A percentile compares a stretch with the other conserved stretches of the same genome.
Evolutionary conservation across 2,888 invertebrate species (phyloP).

Genomic region (Halocaridina rubra): DNA sequence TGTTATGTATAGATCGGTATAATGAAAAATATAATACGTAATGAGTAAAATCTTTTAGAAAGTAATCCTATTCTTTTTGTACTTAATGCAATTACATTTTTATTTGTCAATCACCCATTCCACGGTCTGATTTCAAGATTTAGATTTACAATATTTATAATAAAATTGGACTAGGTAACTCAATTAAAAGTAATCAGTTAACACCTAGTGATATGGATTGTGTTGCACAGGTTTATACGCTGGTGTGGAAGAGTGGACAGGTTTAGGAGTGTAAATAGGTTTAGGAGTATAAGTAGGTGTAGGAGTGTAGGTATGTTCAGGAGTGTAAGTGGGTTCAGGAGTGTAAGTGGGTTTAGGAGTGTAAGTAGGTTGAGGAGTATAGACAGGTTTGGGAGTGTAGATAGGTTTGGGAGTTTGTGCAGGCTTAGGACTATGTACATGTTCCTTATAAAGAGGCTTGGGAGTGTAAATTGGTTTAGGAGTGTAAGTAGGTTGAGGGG

Average conservation of each 20-base stretch:
- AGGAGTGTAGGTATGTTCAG: slow-evolving; percentile 13
- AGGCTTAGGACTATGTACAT: slow-evolving; percentile 1
- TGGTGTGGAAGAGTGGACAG: neutral
- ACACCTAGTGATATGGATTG: too few relatives aligned
- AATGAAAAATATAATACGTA: too few relatives aligned
- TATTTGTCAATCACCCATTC: too few relatives aligned
- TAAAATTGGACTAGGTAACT: too few relatives aligned
- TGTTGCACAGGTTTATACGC: too few relatives aligned
- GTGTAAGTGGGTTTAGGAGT: neutral
- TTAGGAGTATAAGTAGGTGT: neutral
- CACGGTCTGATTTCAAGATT: too few relatives aligned
- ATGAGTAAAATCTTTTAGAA: too few relatives aligned
- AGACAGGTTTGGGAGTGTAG: slow-evolving; percentile 2
- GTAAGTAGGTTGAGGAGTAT: neutral
- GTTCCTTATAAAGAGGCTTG: slow-evolving; percentile 1
- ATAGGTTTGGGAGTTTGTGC: slow-evolving; percentile 5
- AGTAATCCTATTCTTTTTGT: too few relatives aligned
- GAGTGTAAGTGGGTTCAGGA: neutral
- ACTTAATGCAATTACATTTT: too few relatives aligned
- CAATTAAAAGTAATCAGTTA: too few relatives aligned
- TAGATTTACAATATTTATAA: too few relatives aligned
- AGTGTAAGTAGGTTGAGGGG: neutral
- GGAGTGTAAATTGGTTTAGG: neutral
- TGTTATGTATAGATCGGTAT: too few relatives aligned
- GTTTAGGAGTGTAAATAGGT: neutral